Conservation (phyloP, 2,113 vertebrate genomes). For the Polyodon spathula region DNA sequence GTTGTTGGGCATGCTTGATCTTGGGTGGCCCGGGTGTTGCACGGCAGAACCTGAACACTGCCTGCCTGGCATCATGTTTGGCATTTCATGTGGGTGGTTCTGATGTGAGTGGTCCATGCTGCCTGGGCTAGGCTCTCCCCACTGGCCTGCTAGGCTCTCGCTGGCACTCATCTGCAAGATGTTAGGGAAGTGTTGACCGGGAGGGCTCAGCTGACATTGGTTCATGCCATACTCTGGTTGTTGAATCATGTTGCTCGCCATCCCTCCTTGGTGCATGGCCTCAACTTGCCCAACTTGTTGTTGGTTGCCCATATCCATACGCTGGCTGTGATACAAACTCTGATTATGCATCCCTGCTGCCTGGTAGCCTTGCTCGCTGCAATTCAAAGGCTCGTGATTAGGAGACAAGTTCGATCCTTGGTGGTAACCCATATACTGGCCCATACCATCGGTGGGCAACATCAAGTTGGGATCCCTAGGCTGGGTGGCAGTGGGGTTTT, state of each 20-base stretch:
- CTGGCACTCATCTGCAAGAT: conserved; percentile 34
- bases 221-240: conserved; percentile 62
- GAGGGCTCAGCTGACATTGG: conserved; percentile 68
- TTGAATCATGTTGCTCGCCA: conserved; percentile 55
- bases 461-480: conserved; percentile 43
- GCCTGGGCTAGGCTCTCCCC: conserved; percentile 41
- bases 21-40: conserved; percentile 42
- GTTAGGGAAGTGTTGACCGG: conserved; percentile 49
- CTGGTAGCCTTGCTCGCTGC: conserved; percentile 37
- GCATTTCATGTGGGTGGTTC: conserved; percentile 20
- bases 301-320: conserved; percentile 23
- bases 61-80: conserved; percentile 24
- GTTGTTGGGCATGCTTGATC: neutral
- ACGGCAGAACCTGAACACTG: conserved; percentile 40
- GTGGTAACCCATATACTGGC: conserved; percentile 59
- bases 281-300: conserved; percentile 36
- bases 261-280: conserved; percentile 30
- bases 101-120: conserved; percentile 33
- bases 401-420: conserved; percentile 47
- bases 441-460: conserved; percentile 48
- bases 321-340: conserved; percentile 40
- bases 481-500: conserved; percentile 26
- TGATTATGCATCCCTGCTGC: conserved; percentile 38
- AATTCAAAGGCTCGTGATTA: conserved; percentile 46
- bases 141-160: conserved; percentile 21